Evolutionary conservation across 2,113 vertebrate genomes (phyloP), one percentile per base, ranked within the genome.

Genomic region (Rhineura floridana): DNA sequence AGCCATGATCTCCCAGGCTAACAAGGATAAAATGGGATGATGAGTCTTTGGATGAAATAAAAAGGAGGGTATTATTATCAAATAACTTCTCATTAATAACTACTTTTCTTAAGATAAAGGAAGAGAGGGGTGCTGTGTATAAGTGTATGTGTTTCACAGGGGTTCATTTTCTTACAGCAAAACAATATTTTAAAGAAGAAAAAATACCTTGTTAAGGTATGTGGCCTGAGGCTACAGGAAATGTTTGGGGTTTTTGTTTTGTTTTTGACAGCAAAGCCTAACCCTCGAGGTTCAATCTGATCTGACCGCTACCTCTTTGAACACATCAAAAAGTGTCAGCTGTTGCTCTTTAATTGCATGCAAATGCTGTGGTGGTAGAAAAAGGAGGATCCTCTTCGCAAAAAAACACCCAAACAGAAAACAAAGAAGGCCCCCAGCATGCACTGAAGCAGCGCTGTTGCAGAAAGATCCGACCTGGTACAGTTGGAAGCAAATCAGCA

Each of bases 341-440:
- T 81, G 65, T 33, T 70, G 86, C 23, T 48, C 59, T 36, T 52
- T 67, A 75, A 86, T 81, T 65, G 42, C 33, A 73, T 28, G 69
- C 48, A 76, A 73, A 84, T 69, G 10, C 19, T 19, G 55, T 9
- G 59, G 79, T 9, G 1, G 30, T 7, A 39, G 33, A 30, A 36
- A 50, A 28, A 4, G 23, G 3, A 63, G 52, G 19, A 82, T 73
- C 69, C 52, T 25, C 52, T 82, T 48, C 75, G 39, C 52, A 63
- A 87, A 77, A 44, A 77, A 86, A 46, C 52, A 62, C 50, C 52
- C 77, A 59, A 81, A 87, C 25, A 80, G 63, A 42, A 80, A 86
- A 86, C 46, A 70, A 21, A 73, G 5, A 2, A 19, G 39, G 3
- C 21, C 9, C 21, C 65, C 30, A 46, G 25, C 2, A 7, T 7